phyloP scores from a whole-genome alignment of 2,888 invertebrate genomes.

The Hypsopygia costalis region DNA sequence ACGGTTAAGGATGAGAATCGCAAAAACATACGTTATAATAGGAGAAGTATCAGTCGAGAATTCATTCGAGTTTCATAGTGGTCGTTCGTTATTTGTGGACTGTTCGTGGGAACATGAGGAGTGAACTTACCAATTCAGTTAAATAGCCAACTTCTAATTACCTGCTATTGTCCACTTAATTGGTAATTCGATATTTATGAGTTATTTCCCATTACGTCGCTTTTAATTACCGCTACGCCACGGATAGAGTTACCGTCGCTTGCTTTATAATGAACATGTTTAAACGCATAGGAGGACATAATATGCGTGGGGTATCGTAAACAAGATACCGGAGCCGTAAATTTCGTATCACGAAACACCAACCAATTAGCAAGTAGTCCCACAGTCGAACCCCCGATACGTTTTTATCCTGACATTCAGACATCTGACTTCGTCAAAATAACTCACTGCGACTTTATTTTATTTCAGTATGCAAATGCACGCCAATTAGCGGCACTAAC shows the following conservation, averaged over 20 bases:
- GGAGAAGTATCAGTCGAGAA: background rate
- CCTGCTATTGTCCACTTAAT: constrained; percentile 39
- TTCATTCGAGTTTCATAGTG: constrained; percentile 3
- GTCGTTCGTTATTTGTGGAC: constrained; percentile 15
- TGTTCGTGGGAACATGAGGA: constrained; percentile 38
- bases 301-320: constrained; percentile 5
- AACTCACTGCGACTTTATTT: constrained; percentile 64
- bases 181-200: constrained; percentile 39
- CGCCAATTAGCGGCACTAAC: constrained; percentile 71
- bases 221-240: constrained; percentile 6
- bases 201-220: constrained; percentile 4
- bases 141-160: constrained; percentile 40
- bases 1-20: constrained; percentile 2
- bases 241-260: background rate
- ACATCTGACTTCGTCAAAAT: constrained; percentile 61
- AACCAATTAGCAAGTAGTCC: constrained; percentile 8
- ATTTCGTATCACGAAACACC: constrained; percentile 8
- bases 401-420: constrained; percentile 30
- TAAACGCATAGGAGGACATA: constrained; percentile 8
- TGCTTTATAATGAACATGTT: constrained; percentile 3
- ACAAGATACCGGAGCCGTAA: constrained; percentile 7
- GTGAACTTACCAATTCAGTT: constrained; percentile 36
- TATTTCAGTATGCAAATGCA: constrained; percentile 75
- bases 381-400: constrained; percentile 6
- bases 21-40: background rate